Conservation (phyloP, 2,888 invertebrate species). For the Drosophila multiciliata region DNA sequence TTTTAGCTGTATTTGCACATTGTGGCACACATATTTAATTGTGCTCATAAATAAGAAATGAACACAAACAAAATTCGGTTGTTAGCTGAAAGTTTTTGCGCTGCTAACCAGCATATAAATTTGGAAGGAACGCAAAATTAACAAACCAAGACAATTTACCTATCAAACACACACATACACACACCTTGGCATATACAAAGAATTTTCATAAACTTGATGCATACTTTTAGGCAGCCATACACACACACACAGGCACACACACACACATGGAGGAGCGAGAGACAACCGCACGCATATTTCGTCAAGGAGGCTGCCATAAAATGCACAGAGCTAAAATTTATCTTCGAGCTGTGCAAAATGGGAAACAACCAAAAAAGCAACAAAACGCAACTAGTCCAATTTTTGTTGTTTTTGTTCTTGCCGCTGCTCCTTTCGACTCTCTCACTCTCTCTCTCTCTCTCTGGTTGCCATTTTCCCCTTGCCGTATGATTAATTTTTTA, state of each 20-base stretch:
- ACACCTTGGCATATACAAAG: constrained; percentile 62
- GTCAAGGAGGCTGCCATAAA: constrained; percentile 65
- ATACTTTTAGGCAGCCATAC: constrained; percentile 55
- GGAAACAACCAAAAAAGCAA: constrained; percentile 11
- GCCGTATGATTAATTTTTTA: constrained; percentile 72
- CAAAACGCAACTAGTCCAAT: constrained; percentile 38
- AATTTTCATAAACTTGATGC: constrained; percentile 78
- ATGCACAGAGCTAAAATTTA: constrained; percentile 63
- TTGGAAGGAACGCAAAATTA: constrained; percentile 69
- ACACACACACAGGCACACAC: constrained; percentile 4
- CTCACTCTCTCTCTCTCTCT: neutral
- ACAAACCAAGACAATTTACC: constrained; percentile 72
- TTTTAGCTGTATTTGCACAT: constrained; percentile 5
- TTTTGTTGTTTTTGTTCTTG: constrained; percentile 9
- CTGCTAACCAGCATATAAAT: constrained; percentile 75
- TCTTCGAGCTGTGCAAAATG: constrained; percentile 38
- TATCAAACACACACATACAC: constrained; percentile 22
- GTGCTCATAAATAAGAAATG: constrained; percentile 69
- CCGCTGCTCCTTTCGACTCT: neutral
- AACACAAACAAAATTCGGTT: constrained; percentile 57
- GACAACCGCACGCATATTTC: constrained; percentile 70
- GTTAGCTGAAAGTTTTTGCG: constrained; percentile 57
- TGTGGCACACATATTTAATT: constrained; percentile 55
- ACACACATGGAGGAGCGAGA: constrained; percentile 4
- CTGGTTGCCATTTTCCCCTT: constrained; percentile 1